These are phyloP conservation scores for Neodon shergylaensis DNA, from an alignment of 2,113 vertebrate genomes.

Conservation along the genomic window DNA sequence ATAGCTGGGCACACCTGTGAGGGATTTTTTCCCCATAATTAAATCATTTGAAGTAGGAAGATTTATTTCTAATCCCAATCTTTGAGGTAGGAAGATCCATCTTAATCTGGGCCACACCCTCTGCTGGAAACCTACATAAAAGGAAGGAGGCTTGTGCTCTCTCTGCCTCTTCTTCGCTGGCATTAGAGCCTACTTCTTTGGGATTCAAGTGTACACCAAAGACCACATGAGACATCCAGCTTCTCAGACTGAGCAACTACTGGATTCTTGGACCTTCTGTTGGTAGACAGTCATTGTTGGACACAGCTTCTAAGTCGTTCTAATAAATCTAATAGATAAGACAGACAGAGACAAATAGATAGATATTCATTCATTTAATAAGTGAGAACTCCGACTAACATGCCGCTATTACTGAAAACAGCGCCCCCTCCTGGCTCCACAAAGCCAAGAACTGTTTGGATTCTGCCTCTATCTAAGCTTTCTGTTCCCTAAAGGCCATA, in stretches of 20 bases:
- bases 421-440: constrained; percentile 63
- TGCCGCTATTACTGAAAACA: constrained; percentile 54
- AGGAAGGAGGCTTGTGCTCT: background rate
- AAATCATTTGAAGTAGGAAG: background rate
- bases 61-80: background rate
- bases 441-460: constrained; percentile 81
- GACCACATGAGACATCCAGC: background rate
- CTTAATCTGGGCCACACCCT: background rate
- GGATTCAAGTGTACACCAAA: background rate
- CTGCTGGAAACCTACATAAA: background rate
- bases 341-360: background rate
- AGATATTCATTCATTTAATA: background rate
- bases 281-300: too few species aligned
- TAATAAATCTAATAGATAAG: background rate
- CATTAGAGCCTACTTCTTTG: background rate
- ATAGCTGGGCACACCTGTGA: background rate
- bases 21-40: background rate
- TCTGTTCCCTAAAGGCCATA: constrained; percentile 83
- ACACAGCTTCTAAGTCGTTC: background rate
- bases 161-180: background rate
- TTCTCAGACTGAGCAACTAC: background rate
- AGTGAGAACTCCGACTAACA: background rate
- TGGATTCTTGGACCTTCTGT: background rate
- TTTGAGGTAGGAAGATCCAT: background rate
- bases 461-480: constrained; percentile 77